These are phyloP conservation scores for Eretmochelys imbricata DNA, from an alignment of 2,113 vertebrate species.

Conservation along the genomic window DNA sequence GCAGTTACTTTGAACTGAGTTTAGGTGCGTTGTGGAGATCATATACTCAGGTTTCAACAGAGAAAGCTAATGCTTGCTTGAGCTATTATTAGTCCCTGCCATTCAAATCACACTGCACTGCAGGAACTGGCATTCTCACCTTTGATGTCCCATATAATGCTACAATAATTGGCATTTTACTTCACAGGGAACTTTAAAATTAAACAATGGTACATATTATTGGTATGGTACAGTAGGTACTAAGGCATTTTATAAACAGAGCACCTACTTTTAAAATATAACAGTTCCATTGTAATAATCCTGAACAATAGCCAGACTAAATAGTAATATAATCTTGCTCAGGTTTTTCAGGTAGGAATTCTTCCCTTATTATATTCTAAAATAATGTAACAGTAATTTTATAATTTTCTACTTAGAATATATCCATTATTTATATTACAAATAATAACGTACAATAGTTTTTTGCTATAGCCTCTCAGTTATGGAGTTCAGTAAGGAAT, in stretches of 20 bases:
- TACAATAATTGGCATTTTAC: not conserved
- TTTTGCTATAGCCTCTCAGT: not conserved
- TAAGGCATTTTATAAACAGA: not conserved
- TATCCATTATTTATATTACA: not conserved
- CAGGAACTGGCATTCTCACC: slow-evolving; percentile 49
- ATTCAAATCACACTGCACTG: not conserved
- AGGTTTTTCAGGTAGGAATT: not conserved
- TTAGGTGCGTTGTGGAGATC: not conserved
- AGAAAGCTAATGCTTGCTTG: not conserved
- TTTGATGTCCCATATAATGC: slow-evolving; percentile 23
- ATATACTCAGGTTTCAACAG: not conserved
- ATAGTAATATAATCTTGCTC: not conserved
- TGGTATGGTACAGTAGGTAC: not conserved
- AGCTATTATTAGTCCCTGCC: slow-evolving; percentile 61
- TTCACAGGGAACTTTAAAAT: not conserved
- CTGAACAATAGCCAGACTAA: not conserved
- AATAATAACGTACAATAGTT: not conserved
- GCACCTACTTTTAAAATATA: slow-evolving; percentile 30
- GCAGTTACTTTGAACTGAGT: slow-evolving; percentile 20
- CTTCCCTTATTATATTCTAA: not conserved
- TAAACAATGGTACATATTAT: not conserved
- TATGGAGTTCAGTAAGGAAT: not conserved
- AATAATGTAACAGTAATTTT: slow-evolving; percentile 1
- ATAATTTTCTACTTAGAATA: not conserved
- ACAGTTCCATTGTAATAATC: not conserved